phyloP scores from a whole-genome alignment of 2,797 vertebrate genomes.

The Aulostomus chinensis region DNA sequence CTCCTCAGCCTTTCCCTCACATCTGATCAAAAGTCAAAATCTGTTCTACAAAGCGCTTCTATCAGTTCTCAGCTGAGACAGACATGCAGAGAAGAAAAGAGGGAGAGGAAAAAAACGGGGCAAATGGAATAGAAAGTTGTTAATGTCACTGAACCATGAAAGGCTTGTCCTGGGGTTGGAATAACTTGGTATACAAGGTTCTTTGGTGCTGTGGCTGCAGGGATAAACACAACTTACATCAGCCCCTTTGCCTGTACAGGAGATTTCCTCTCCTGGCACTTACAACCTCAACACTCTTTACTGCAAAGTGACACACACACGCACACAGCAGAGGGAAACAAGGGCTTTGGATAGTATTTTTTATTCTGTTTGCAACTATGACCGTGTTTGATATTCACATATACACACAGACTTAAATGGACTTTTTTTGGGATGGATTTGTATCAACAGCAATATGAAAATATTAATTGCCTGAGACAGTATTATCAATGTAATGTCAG shows the following conservation, averaged over 20 bases:
- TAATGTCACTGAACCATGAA: constrained; percentile 85
- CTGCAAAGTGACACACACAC: constrained; percentile 63
- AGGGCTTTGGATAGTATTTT: constrained; percentile 51
- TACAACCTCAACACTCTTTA: constrained; percentile 66
- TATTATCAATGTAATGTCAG: constrained; percentile 39
- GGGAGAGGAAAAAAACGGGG: constrained; percentile 30
- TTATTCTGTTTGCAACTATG: constrained; percentile 55
- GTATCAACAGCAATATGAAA: constrained; percentile 42
- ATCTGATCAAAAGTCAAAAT: constrained; percentile 53
- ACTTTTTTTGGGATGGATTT: constrained; percentile 51
- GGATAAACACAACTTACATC: constrained; percentile 89
- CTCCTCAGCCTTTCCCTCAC: constrained; percentile 23
- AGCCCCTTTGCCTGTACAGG: constrained; percentile 79
- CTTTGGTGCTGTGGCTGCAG: constrained; percentile 82
- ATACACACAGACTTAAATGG: constrained; percentile 27
- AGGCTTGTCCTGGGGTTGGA: constrained; percentile 83
- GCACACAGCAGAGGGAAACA: constrained; percentile 38
- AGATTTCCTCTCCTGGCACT: constrained; percentile 82
- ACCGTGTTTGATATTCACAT: constrained; percentile 49
- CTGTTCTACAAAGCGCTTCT: constrained; percentile 27
- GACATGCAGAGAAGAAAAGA: constrained; percentile 43
- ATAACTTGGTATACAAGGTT: constrained; percentile 83
- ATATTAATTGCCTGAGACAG: constrained; percentile 33
- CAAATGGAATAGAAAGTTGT: constrained; percentile 75
- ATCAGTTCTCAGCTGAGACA: constrained; percentile 46